phyloP scores from a whole-genome alignment of 2,797 vertebrate genomes.

The Scleropages formosus region DNA sequence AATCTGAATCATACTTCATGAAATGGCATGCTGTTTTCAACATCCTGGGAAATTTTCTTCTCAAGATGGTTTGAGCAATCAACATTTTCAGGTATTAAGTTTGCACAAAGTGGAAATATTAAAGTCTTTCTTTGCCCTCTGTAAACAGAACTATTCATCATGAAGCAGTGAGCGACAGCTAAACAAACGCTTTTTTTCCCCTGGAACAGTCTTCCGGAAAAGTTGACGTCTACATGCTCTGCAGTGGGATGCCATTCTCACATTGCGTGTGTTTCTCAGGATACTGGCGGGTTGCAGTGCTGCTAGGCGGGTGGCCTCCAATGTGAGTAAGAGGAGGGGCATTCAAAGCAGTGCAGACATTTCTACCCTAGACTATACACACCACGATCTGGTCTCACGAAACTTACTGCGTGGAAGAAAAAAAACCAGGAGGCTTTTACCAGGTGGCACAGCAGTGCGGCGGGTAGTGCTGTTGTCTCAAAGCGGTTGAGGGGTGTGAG shows the following conservation, averaged over 20 bases:
- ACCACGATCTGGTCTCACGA: no score
- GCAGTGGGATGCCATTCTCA: not conserved
- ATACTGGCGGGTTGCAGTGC: not conserved
- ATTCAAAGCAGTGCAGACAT: not conserved
- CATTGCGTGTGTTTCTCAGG: constrained; percentile 5
- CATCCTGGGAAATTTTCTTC: constrained; percentile 42
- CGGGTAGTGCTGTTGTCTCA: no score
- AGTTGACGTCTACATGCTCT: not conserved
- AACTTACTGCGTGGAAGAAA: no score
- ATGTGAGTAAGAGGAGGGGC: not conserved
- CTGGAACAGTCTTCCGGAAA: constrained; percentile 2
- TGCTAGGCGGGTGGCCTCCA: constrained; percentile 11
- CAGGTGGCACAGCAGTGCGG: no score
- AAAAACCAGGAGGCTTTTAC: no score
- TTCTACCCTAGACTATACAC: not conserved
- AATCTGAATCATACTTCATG: constrained; percentile 62
- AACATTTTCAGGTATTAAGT: not conserved
- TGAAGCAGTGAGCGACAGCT: not conserved
- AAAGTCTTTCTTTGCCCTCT: constrained; percentile 12
- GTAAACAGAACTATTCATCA: not conserved
- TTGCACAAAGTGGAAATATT: constrained; percentile 13
- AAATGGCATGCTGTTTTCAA: constrained; percentile 53
- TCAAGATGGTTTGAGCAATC: not conserved
- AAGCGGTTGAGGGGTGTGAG: no score
- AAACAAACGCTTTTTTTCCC: constrained; percentile 6